phyloP scores from a whole-genome alignment of 1,140 invertebrate genomes.

The Drosophila ogumai region DNA sequence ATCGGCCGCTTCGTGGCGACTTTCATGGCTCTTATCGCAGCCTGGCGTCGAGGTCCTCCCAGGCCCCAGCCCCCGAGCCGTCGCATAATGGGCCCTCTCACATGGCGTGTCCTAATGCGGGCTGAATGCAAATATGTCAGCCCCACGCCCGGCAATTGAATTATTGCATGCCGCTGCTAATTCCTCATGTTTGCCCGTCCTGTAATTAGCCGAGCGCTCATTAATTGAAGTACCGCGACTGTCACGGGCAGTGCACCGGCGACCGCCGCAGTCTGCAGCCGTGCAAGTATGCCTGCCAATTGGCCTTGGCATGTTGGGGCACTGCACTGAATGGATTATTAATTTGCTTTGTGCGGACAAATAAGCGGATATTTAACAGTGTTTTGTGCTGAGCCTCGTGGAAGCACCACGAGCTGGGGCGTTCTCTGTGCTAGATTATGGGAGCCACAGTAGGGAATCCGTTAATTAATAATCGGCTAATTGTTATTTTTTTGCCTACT shows the following conservation, averaged over 20 bases:
- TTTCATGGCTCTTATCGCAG: conserved; percentile 60
- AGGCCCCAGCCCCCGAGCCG: neutral
- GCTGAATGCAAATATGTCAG: conserved; percentile 30
- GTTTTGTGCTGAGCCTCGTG: conserved; percentile 8
- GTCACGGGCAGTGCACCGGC: conserved; percentile 30
- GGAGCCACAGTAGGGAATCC: neutral
- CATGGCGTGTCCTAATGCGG: conserved; percentile 53
- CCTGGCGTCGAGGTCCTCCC: conserved; percentile 22
- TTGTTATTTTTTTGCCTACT: neutral
- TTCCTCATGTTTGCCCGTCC: conserved; percentile 52
- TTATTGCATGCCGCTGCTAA: conserved; percentile 67
- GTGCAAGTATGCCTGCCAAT: conserved; percentile 19
- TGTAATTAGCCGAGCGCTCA: conserved; percentile 67
- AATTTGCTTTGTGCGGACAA: conserved; percentile 17
- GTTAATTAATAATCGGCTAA: neutral
- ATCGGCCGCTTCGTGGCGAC: conserved; percentile 41
- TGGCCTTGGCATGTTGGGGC: conserved; percentile 26
- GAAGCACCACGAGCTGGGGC: neutral
- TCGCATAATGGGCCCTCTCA: conserved; percentile 1
- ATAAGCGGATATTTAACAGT: conserved; percentile 18
- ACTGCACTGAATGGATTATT: conserved; percentile 25
- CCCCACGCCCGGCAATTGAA: conserved; percentile 61
- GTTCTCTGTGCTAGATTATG: neutral
- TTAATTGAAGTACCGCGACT: conserved; percentile 65
- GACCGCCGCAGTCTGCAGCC: neutral